Conservation (phyloP, 2,888 invertebrate species). For the Cremastobaeus sp. region DNA sequence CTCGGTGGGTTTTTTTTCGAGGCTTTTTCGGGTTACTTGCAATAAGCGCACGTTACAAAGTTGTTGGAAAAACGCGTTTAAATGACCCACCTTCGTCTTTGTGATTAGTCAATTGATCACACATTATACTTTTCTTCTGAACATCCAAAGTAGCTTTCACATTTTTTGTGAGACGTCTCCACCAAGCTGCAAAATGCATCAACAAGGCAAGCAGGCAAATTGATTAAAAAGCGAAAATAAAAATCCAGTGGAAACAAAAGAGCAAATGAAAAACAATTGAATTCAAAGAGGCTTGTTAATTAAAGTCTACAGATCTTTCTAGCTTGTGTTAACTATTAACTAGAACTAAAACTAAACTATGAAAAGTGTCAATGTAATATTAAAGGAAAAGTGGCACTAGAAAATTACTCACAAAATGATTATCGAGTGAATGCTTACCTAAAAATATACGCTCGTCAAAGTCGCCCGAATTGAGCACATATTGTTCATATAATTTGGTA, state of each 20-base stretch:
- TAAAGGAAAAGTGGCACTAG: not conserved
- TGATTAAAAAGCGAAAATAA: constrained; percentile 70
- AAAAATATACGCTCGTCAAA: constrained; percentile 98
- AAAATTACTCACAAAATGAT: not conserved
- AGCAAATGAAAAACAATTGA: constrained; percentile 59
- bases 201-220: constrained; percentile 71
- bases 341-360: constrained; percentile 1
- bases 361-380: constrained; percentile 25
- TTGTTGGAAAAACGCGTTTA: constrained; percentile 17
- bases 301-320: not conserved
- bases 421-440: constrained; percentile 81
- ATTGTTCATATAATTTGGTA: constrained; percentile 93
- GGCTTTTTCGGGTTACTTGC: too few relatives aligned
- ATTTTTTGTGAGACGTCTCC: constrained; percentile 72
- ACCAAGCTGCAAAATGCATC: constrained; percentile 72
- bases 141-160: constrained; percentile 67
- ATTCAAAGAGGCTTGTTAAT: not conserved
- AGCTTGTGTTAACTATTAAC: not conserved
- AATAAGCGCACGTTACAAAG: too few relatives aligned
- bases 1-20: constrained; percentile 2
- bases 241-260: constrained; percentile 61
- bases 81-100: constrained; percentile 71
- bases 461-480: constrained; percentile 93
- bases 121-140: constrained; percentile 69
- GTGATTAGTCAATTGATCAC: constrained; percentile 64